Percentiles rank a stretch among this genome's conserved stretches.
Conservation (phyloP, 2,888 invertebrate genomes). For the Ophion obscuratus region DNA sequence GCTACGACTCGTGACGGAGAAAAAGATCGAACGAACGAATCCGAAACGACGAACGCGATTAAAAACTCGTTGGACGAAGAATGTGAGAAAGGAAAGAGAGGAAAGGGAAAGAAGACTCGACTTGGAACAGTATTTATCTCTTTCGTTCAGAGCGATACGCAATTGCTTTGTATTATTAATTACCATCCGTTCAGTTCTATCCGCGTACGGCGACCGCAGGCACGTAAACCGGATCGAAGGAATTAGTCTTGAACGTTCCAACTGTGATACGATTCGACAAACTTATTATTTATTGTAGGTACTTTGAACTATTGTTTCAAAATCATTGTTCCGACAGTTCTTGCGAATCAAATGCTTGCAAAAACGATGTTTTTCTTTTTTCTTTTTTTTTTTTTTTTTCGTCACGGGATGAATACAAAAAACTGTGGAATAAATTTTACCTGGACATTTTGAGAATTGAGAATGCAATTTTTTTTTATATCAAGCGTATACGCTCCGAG, state of each 20-base stretch:
- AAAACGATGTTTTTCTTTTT: not conserved
- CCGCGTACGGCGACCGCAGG: not conserved
- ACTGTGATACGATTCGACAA: slow-evolving; percentile 57
- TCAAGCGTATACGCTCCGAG: not conserved
- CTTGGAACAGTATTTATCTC: slow-evolving; percentile 21
- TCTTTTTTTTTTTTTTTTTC: not conserved
- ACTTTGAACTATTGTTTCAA: not conserved
- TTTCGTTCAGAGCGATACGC: slow-evolving; percentile 2
- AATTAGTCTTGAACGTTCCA: slow-evolving; percentile 42
- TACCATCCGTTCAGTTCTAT: slow-evolving; percentile 6
- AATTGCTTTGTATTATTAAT: not conserved
- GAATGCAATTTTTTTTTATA: not conserved
- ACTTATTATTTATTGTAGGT: slow-evolving; percentile 27
- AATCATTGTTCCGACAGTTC: not conserved
- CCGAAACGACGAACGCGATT: not conserved
- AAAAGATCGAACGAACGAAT: slow-evolving; percentile 23
- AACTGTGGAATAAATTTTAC: not conserved
- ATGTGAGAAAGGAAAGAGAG: not conserved
- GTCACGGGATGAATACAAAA: not conserved
- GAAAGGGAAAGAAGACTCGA: not conserved
- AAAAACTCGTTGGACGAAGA: not conserved
- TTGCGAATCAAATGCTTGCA: not conserved
- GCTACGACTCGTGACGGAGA: not conserved
- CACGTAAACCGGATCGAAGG: slow-evolving; percentile 7
- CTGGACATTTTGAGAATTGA: not conserved